phyloP scores from a whole-genome alignment of 2,888 invertebrate species.

The Adineta ricciae region DNA sequence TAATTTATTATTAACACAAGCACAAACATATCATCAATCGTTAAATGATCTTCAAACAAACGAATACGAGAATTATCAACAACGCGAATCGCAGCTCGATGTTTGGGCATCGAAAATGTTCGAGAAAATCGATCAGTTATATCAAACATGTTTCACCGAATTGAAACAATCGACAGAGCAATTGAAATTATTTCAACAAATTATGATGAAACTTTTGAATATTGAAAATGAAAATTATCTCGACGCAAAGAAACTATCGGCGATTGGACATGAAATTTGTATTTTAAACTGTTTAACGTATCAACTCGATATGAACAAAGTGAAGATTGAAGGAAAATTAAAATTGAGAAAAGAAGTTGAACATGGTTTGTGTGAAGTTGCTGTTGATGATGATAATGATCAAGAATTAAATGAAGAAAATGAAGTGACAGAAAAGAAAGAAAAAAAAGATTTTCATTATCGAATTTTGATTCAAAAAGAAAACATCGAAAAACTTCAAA shows the following conservation, averaged over 20 bases:
- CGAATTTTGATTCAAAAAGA: background rate
- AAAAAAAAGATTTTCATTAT: background rate
- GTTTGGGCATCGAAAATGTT: background rate
- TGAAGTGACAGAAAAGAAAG: background rate
- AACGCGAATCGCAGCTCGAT: background rate
- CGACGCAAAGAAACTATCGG: background rate
- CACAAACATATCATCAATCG: background rate
- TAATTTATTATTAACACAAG: background rate
- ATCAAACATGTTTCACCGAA: background rate
- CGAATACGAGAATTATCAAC: background rate
- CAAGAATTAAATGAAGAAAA: background rate
- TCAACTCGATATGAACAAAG: background rate
- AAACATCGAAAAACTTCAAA: background rate
- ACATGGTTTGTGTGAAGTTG: background rate
- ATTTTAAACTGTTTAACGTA: constrained; percentile 19
- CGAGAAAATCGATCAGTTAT: background rate
- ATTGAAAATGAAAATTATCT: background rate
- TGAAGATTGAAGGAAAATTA: background rate
- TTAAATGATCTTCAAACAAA: background rate
- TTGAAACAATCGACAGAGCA: background rate
- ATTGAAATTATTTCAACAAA: background rate
- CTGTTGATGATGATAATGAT: background rate
- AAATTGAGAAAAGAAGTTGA: background rate
- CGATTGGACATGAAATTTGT: background rate
- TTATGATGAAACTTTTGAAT: background rate